Evolutionary conservation across 2,797 vertebrate genomes (phyloP).

Genomic region (Triplophysa bombifrons): DNA sequence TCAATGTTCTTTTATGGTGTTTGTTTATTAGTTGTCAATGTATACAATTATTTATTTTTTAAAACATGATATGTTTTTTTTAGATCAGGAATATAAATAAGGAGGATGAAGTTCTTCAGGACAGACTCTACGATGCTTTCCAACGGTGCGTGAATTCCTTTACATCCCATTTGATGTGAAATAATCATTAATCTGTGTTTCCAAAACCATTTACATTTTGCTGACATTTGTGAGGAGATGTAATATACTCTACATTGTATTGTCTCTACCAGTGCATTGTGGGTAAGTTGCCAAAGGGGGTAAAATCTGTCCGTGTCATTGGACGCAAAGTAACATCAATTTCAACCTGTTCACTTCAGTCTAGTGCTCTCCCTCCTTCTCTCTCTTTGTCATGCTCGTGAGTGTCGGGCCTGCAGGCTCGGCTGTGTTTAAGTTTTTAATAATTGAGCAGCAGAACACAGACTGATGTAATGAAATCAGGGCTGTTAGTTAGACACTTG

Average conservation of each 20-base stretch:
- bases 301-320: constrained; percentile 76
- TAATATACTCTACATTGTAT: constrained; percentile 73
- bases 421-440: constrained; percentile 79
- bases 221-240: constrained; percentile 67
- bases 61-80: too few species aligned
- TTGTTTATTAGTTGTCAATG: neutral
- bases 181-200: constrained; percentile 72
- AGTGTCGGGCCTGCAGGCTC: constrained; percentile 62
- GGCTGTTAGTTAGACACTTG: constrained; percentile 74
- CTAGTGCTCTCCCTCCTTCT: constrained; percentile 47
- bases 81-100: constrained; percentile 66
- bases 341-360: constrained; percentile 74
- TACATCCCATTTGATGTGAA: constrained; percentile 68
- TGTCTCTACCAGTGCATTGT: constrained; percentile 73
- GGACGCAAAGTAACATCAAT: constrained; percentile 77
- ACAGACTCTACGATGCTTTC: constrained; percentile 68
- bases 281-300: constrained; percentile 74
- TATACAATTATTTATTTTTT: too few species aligned
- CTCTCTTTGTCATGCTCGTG: neutral
- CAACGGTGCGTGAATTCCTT: constrained; percentile 72
- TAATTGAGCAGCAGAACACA: constrained; percentile 74
- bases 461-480: constrained; percentile 77
- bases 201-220: constrained; percentile 70
- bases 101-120: constrained; percentile 63
- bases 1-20: neutral